A percentile compares a stretch with the other conserved stretches of the same genome.
These are phyloP conservation scores for Platysternon megacephalum DNA, from an alignment of 2,113 vertebrate genomes.

Conservation along the genomic window DNA sequence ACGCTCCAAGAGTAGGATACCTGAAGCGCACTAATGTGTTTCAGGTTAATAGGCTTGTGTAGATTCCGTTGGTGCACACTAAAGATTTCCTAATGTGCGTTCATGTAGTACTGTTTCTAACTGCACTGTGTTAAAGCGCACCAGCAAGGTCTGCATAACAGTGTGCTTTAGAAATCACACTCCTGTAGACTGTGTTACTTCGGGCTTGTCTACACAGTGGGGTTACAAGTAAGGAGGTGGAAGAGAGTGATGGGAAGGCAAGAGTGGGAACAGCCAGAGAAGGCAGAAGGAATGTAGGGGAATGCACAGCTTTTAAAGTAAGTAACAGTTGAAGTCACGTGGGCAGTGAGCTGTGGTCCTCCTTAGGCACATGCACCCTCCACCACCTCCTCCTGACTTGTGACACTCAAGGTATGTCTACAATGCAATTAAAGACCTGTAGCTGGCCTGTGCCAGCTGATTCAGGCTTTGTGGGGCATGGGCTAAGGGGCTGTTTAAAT, in stretches of 20 bases:
- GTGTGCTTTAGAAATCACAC: not conserved
- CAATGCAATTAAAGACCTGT: not conserved
- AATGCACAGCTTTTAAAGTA: slow-evolving; percentile 23
- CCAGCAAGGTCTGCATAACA: not conserved
- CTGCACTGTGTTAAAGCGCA: not conserved
- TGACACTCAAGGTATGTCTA: not conserved
- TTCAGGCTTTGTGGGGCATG: not conserved
- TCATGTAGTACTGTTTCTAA: not conserved
- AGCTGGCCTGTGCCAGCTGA: not conserved
- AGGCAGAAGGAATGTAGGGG: not conserved
- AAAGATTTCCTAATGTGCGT: not conserved
- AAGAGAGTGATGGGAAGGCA: not conserved
- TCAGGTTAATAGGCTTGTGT: not conserved
- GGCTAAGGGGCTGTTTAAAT: not conserved
- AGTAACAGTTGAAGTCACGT: slow-evolving; percentile 21
- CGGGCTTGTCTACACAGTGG: not conserved
- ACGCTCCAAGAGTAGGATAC: not conserved
- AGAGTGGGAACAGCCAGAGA: not conserved
- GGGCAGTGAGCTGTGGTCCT: slow-evolving; percentile 20
- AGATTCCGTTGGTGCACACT: not conserved
- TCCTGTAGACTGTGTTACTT: not conserved
- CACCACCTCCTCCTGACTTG: not conserved
- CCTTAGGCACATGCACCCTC: not conserved
- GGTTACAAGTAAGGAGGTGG: not conserved
- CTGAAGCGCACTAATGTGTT: not conserved